These are phyloP conservation scores for Aurelia aurita DNA, from an alignment of 30 jellyfish, hydroid and myxozoan species.

Conservation along the genomic window DNA sequence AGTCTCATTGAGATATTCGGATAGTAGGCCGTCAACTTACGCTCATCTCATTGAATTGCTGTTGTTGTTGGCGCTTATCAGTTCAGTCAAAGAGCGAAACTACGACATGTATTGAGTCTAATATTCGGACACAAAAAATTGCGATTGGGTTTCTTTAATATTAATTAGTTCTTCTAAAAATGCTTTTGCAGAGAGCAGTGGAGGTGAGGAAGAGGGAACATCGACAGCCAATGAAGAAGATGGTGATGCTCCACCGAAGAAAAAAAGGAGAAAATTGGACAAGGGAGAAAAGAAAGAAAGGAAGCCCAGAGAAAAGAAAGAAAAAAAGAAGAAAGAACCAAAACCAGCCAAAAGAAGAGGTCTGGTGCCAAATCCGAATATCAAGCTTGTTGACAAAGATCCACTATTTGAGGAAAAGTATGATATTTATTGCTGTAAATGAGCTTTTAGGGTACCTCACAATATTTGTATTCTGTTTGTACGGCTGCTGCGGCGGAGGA, in stretches of 20 bases:
- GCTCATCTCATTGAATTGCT: too few relatives aligned
- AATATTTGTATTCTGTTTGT: too few relatives aligned
- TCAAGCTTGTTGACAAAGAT: constrained; percentile 45
- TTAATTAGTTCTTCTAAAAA: background rate
- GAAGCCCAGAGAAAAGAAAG: constrained; percentile 8
- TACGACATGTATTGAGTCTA: too few relatives aligned
- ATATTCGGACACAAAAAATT: too few relatives aligned
- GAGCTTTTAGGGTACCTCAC: too few relatives aligned
- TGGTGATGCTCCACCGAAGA: constrained; percentile 53
- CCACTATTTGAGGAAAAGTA: constrained; percentile 56
- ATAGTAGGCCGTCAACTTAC: too few relatives aligned
- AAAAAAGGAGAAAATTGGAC: constrained; percentile 17
- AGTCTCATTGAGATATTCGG: too few relatives aligned
- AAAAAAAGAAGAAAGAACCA: constrained; percentile 21
- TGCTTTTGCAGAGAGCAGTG: constrained; percentile 33
- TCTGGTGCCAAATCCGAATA: constrained; percentile 50
- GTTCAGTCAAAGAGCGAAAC: too few relatives aligned
- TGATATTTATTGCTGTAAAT: background rate
- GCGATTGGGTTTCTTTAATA: too few relatives aligned
- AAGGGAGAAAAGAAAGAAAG: background rate
- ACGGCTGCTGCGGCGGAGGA: too few relatives aligned
- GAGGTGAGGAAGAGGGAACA: background rate
- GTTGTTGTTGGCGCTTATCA: too few relatives aligned
- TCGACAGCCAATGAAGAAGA: constrained; percentile 19
- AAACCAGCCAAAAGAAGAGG: constrained; percentile 51